Percentiles rank a stretch among this genome's conserved stretches.
Evolutionary conservation across 2,888 invertebrate species (phyloP).

Genomic region (Macaria notata): DNA sequence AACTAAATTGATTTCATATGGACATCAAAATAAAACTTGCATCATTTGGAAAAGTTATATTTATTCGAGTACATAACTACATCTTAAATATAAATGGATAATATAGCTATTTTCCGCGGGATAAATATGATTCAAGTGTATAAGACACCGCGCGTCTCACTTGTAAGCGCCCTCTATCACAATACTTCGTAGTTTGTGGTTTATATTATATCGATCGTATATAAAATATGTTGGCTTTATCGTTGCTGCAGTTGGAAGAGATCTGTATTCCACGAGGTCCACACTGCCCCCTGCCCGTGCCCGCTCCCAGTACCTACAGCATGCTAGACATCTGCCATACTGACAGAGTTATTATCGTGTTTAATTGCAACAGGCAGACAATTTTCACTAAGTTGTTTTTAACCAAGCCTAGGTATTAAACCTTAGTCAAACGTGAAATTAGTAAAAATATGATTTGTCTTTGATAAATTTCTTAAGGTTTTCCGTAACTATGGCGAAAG

Average conservation of each 20-base stretch:
- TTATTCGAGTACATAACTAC: constrained; percentile 84
- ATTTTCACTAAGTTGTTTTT: no score
- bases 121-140: constrained; percentile 78
- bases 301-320: constrained; percentile 19
- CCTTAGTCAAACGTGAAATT: no score
- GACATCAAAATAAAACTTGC: constrained; percentile 39
- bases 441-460: no score
- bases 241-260: constrained; percentile 54
- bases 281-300: constrained; percentile 8
- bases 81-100: constrained; percentile 80
- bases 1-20: no score
- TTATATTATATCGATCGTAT: constrained; percentile 50
- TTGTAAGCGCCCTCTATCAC: constrained; percentile 74
- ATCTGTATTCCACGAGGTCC: constrained; percentile 37
- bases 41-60: constrained; percentile 78
- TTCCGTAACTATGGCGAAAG: no score
- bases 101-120: constrained; percentile 78
- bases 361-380: no score
- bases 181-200: constrained; percentile 64
- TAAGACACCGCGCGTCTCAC: constrained; percentile 63
- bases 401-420: no score
- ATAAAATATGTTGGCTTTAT: constrained; percentile 67
- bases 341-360: constrained; percentile 20
- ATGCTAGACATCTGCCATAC: constrained; percentile 29
- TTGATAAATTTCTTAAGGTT: no score